Base-by-base conservation (phyloP, 2,113 vertebrate genomes). In the Euleptes europaea region DNA sequence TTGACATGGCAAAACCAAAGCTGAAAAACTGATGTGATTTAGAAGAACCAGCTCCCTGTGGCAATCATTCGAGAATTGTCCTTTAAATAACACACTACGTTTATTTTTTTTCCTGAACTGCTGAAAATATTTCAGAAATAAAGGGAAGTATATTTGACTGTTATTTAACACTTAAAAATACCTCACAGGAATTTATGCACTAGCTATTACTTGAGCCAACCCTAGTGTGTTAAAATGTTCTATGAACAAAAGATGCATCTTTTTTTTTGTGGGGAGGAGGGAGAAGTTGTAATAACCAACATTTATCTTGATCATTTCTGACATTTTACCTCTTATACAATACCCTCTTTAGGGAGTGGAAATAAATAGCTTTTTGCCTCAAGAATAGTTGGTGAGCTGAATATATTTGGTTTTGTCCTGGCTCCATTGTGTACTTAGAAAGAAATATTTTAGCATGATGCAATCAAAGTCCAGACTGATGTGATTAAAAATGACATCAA, bases 301-400 rank as follows among this genome's bases (percentile, higher is more conserved):
- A 88, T 44, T 66, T 82, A 66, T 73, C 86, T 86, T 78, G 79
- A 84, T 72, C 49, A 44, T 63, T 90, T 91, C n/a, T 88, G 69
- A 19, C 74, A 78, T 91, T 90, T 91, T 91, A 42, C 74, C 69
- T 94, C 57, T 86, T 70, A 67, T 57, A 86, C 42, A 89, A 83
- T 3, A 85, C 49, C 70, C 75, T 84, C 86, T 92, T 83, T 89
- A 80, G 60, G 65, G 67, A 86, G 66, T 31, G 6, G n/a, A 78
- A 77, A 94, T 83, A 92, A 91, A 90, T 75, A 88, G 51, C n/a
- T 87, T 88, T 91, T 87, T 89, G 80, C 86, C 69, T 91, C 19
- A 90, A 85, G 88, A 87, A 83, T 74, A 92, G 90, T 85, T 89
- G 57, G 71, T 86, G 87, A 77, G 85, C 75, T 57, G 86, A 88